Evolutionary conservation across 2,797 vertebrate genomes (phyloP).

Genomic region (Oreonectes daqikongensis): DNA sequence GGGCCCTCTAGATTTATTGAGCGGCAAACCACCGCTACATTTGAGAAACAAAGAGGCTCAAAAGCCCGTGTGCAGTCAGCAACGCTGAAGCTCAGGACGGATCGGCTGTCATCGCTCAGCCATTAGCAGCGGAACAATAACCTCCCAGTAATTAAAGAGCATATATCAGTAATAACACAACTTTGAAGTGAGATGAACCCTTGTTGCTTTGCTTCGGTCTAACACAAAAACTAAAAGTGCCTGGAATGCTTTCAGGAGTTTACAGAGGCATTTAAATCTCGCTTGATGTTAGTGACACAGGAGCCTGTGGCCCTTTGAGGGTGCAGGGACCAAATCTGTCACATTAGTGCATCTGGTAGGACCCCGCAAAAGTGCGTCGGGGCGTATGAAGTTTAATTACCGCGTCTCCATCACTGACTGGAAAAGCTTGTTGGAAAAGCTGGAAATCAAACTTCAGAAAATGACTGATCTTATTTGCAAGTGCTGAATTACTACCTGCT

Average conservation of each 20-base stretch:
- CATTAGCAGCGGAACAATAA: background rate
- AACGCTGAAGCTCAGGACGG: background rate
- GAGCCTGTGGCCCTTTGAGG: constrained; percentile 35
- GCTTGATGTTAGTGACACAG: constrained; percentile 44
- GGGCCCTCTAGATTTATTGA: constrained; percentile 18
- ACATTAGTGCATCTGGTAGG: constrained; percentile 21
- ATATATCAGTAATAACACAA: constrained; percentile 4
- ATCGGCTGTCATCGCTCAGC: background rate
- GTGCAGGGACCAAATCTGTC: constrained; percentile 27
- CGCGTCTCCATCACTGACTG: constrained; percentile 40
- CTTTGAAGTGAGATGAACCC: constrained; percentile 12
- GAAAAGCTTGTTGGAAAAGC: constrained; percentile 43
- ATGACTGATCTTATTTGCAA: constrained; percentile 23
- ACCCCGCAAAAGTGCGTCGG: constrained; percentile 22
- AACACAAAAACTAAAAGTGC: constrained; percentile 8
- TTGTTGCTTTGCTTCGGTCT: constrained; percentile 28
- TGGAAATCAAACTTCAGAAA: constrained; percentile 29
- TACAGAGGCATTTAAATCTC: constrained; percentile 55
- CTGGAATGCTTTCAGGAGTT: constrained; percentile 41
- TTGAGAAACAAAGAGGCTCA: constrained; percentile 13
- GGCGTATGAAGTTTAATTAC: constrained; percentile 21
- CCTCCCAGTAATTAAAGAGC: constrained; percentile 13
- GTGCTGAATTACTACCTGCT: constrained; percentile 27
- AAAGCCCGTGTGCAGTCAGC: background rate
- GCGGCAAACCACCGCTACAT: constrained; percentile 9